Conservation (phyloP, 92 coral and sea anemone species). For the Paragorgia papillata region DNA sequence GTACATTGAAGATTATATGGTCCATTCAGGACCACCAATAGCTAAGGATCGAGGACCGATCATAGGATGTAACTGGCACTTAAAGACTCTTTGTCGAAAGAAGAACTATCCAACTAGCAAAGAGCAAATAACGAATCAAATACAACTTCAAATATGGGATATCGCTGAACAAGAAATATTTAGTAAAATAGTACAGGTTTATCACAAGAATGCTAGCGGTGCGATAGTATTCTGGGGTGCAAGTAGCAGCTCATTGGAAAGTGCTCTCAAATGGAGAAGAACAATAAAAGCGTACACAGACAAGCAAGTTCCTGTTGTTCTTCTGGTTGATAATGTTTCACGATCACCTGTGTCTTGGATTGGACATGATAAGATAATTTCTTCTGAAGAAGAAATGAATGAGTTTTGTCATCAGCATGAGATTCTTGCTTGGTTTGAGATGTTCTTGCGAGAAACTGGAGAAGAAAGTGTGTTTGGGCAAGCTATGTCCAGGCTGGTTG, state of each 20-base stretch:
- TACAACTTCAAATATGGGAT: constrained; percentile 68
- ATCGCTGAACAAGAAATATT: constrained; percentile 64
- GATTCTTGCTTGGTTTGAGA: constrained; percentile 67
- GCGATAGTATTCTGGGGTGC: constrained; percentile 80
- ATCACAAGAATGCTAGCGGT: constrained; percentile 53
- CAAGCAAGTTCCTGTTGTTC: constrained; percentile 59
- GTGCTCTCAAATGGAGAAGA: constrained; percentile 57
- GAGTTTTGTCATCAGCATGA: constrained; percentile 62
- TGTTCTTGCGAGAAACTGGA: constrained; percentile 64
- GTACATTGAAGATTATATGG: constrained; percentile 64
- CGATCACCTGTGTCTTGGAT: constrained; percentile 56
- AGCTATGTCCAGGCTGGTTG: constrained; percentile 59
- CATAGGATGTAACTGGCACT: constrained; percentile 46
- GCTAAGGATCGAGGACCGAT: constrained; percentile 39
- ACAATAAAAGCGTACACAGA: constrained; percentile 19
- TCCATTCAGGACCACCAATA: constrained; percentile 52
- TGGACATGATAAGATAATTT: constrained; percentile 58
- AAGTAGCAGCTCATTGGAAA: constrained; percentile 55
- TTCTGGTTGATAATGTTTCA: constrained; percentile 64
- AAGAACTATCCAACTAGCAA: too few relatives aligned
- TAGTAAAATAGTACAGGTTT: constrained; percentile 7
- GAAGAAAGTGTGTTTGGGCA: constrained; percentile 67
- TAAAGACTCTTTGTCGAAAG: constrained; percentile 47
- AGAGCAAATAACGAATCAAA: constrained; percentile 16
- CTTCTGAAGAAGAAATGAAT: constrained; percentile 62